Base-by-base conservation (phyloP, 2,113 vertebrate species). In the Phrynosoma platyrhinos region DNA sequence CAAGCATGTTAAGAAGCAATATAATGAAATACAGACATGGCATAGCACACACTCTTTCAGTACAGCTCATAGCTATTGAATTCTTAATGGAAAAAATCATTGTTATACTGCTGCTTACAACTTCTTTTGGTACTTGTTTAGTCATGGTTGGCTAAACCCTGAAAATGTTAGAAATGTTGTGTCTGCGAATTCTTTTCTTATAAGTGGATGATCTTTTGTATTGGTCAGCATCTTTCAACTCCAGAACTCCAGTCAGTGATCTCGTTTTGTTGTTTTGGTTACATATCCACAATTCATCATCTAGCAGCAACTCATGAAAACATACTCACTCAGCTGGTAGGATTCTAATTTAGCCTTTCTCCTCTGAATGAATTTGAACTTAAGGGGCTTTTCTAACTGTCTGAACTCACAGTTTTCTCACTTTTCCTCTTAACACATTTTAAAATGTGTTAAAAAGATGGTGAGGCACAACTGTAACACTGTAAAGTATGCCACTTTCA, bases 21-120 rank as follows among this genome's bases (percentile, higher is more conserved):
- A 0, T 42, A 82, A 76, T 84, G 20, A 53, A 68, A 6, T 72
- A 82, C 90, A 91, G 23, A 58, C 12, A 76, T 82, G 4, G 77
- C 69, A 69, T 13, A 16, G 36, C 30, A 12, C 5, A 81, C 84
- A 5, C 75, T 83, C 75, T 4, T 0, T 9, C 55, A 79, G 75
- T 12, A 78, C 84, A 92, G 20, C 4, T 76, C 14, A 78, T 82
- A 92, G 20, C 4, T 76, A 27, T 25, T 82, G 18, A 53, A 78
- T n/a, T n/a, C 23, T 55, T 62, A 13, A 84, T 8, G 16, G 2
- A 14, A 92, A 90, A 83, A 0, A 13, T 32, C 18, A 87, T 84
- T 12, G 85, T 53, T 13, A 14, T 36, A 42, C 8, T 25, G 0
- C 9, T 81, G 85, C 79, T 83, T 83, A 75, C 36, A 40, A 74